Conservation (phyloP, 2,888 invertebrate species). For the Trachelus stipa region DNA sequence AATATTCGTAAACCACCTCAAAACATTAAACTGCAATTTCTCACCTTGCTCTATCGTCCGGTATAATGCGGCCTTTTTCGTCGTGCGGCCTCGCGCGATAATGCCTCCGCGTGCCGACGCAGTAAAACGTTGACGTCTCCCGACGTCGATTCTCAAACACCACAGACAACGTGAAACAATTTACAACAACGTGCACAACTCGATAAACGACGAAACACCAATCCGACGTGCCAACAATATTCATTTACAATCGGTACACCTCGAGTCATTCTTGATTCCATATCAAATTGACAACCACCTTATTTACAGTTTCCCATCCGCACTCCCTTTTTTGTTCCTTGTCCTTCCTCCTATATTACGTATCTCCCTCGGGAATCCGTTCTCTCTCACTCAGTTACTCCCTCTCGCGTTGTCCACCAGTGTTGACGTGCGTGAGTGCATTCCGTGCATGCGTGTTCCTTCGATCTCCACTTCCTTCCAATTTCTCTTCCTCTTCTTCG, state of each 20-base stretch:
- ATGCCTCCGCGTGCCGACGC: not conserved
- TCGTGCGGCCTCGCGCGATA: not conserved
- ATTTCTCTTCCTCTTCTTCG: not conserved
- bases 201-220: not conserved
- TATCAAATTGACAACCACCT: constrained; percentile 8
- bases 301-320: constrained; percentile 17
- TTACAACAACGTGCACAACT: not conserved
- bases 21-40: not conserved
- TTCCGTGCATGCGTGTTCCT: not conserved
- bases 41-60: not conserved
- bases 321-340: constrained; percentile 15
- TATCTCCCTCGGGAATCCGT: constrained; percentile 13
- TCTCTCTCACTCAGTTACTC: not conserved
- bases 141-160: not conserved
- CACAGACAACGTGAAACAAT: not conserved
- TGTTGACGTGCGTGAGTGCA: not conserved
- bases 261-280: not conserved
- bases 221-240: not conserved
- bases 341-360: constrained; percentile 20
- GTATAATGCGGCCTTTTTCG: not conserved
- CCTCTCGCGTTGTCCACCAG: not conserved
- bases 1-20: not conserved
- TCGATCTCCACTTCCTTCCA: constrained; percentile 7
- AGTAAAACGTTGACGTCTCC: not conserved
- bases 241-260: not conserved